Base-by-base conservation (phyloP, 2,797 vertebrate species). In the Spinus pinus region DNA sequence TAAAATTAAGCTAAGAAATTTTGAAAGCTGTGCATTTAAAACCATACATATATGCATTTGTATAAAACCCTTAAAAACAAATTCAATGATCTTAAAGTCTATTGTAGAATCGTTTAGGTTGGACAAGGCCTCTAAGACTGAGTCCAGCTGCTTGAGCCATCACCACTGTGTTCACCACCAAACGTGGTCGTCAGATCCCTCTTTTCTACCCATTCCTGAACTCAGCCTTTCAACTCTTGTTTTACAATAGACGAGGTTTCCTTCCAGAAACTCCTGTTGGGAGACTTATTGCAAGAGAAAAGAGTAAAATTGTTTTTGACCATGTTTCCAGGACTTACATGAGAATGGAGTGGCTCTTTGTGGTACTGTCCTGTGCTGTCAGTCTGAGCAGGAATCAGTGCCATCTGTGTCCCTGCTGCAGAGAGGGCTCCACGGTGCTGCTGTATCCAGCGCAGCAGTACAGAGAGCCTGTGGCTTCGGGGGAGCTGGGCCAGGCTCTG, bases 361-460 rank as follows among this genome's bases (percentile, higher is more conserved):
- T 14, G 27, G 61, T 61, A 23, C 21, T 6, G 1, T 24, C 23
- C 0, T 5, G 3, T 30, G 77, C 46, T 33, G 39, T n/a, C n/a
- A 24, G 57, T 64, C 33, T 33, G 42, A 7, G 10, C 1, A 0
- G 3, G 60, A 3, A 14, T 33, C 0, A 0, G 37, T 42, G 57
- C 3, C 18, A 1, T 50, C 3, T 4, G 8, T 8, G 8, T 31
- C n/a, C 57, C 39, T 27, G 62, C n/a, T 54, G 47, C 44, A 41
- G 22, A 25, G 44, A 47, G 28, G 41, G 57, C 65, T 86, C 27
- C 50, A 1, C 0, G 10, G 50, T 46, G 47, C 5, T 62, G 57
- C 47, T 83, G 50, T 27, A 39, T 57, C 66, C 1, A 2, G 9
- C 30, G 6, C 57, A 66, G 42, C 27, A 0, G 13, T 16, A 8